Evolutionary conservation across 2,113 vertebrate genomes (phyloP), one percentile per base, ranked within the genome.

Genomic region (Murina feae): DNA sequence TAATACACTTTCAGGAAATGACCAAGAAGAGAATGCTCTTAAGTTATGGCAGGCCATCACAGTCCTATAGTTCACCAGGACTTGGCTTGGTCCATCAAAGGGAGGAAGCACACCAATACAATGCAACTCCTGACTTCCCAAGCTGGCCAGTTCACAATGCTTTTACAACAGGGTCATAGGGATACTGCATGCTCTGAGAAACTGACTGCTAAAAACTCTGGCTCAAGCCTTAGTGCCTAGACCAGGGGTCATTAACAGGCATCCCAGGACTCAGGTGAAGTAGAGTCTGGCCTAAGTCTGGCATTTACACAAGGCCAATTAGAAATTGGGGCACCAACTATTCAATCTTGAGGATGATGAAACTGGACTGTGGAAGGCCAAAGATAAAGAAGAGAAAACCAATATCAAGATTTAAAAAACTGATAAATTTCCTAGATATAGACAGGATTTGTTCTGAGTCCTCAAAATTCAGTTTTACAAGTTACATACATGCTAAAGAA

Each of bases 401-500:
- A 86, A 76, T 2, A n/a, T 39, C 30, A 80, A 90, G 58, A 87
- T 84, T 42, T 32, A 91, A 94, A 91, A 81, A 44, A 81, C 21
- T 49, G 83, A 35, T 78, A 82, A 82, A 47, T 49, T 76, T 76
- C 30, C n/a, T 39, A 86, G 42, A 81, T 49, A 94, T 82, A 86
- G 47, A 65, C 25, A 86, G 75, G 21, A 21, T 28, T 95, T 92
- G 11, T 58, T 79, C 44, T 83, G 25, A 17, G 42, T 65, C 71
- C 69, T 86, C 65, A 80, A 93, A 95, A 95, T 69, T 95, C 71
- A 84, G 21, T 79, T 89, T 39, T 23, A 32, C 4, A 71, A 92
- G 51, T 3, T 82, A 66, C 5, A 85, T 58, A 84, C 21, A 44
- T 68, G 66, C 65, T 44, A 78, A 87, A 85, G 32, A 83, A 75